These are phyloP conservation scores for Pagrus major DNA, from an alignment of 2,113 vertebrate genomes.

Conservation along the genomic window DNA sequence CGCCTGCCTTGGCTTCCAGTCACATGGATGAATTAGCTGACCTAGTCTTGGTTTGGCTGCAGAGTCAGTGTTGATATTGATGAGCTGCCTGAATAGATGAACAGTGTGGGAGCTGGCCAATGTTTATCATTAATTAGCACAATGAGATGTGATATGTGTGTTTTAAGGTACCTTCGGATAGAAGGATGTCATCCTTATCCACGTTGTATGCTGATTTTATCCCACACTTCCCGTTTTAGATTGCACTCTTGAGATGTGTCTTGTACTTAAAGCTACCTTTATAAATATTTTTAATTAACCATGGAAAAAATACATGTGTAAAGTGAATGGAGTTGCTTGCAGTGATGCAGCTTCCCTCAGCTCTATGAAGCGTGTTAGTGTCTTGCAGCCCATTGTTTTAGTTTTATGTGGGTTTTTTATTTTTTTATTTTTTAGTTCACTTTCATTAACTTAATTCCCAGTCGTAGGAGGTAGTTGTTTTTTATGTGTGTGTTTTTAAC, in stretches of 20 bases:
- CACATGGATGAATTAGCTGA: conserved; percentile 21
- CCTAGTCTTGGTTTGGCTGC: conserved; percentile 27
- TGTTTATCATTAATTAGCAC: conserved; percentile 37
- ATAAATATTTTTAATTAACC: neutral
- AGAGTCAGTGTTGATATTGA: conserved; percentile 43
- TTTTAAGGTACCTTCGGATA: neutral
- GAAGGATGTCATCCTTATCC: neutral
- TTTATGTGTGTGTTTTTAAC: no score
- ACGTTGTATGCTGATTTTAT: neutral
- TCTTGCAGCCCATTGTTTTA: neutral
- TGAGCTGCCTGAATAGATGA: conserved; percentile 37
- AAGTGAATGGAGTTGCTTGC: neutral
- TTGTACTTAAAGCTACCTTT: neutral
- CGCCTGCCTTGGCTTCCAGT: conserved; percentile 6
- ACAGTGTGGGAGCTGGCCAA: neutral
- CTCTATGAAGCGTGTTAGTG: neutral
- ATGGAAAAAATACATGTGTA: neutral
- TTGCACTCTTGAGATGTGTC: neutral
- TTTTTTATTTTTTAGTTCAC: neutral
- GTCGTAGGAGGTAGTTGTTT: neutral
- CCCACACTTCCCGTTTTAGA: neutral
- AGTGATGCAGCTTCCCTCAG: neutral
- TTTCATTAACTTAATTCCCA: neutral
- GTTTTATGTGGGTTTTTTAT: no score
- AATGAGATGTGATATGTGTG: conserved; percentile 1